A percentile compares a stretch with the other conserved stretches of the same genome.
These are phyloP conservation scores for Ennomos quercinarius DNA, from an alignment of 2,888 invertebrate species.

Conservation along the genomic window DNA sequence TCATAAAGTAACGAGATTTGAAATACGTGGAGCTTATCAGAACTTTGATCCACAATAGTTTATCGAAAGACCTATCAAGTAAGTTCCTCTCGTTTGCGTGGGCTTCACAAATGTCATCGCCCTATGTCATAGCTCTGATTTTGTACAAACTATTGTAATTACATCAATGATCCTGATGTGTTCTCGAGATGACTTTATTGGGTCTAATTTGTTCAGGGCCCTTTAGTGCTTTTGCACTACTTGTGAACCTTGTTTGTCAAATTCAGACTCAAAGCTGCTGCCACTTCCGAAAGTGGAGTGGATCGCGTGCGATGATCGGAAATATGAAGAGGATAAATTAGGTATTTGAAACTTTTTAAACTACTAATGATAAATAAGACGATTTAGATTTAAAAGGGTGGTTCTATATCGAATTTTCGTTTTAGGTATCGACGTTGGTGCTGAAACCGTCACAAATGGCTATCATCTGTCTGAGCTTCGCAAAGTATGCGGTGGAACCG, in stretches of 20 bases:
- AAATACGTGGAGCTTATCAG: not conserved
- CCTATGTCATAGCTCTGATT: slow-evolving; percentile 6
- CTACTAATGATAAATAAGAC: slow-evolving; percentile 13
- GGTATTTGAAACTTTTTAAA: slow-evolving; percentile 25
- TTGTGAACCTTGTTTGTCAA: slow-evolving; percentile 31
- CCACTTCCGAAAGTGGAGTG: slow-evolving; percentile 29
- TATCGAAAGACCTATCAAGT: no score
- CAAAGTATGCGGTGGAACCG: slow-evolving; percentile 96
- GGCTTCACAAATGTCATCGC: slow-evolving; percentile 15
- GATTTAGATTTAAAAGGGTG: slow-evolving; percentile 3
- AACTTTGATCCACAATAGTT: no score
- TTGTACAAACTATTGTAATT: not conserved
- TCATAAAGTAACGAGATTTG: not conserved
- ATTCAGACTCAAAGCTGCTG: slow-evolving; percentile 30
- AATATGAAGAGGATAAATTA: slow-evolving; percentile 21
- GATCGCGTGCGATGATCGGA: slow-evolving; percentile 19
- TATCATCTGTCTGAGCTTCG: slow-evolving; percentile 96
- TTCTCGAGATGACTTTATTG: slow-evolving; percentile 19
- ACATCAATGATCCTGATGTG: slow-evolving; percentile 5
- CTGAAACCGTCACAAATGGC: slow-evolving; percentile 97
- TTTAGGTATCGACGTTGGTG: slow-evolving; percentile 96
- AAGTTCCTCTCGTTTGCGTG: slow-evolving; percentile 1
- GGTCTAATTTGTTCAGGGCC: slow-evolving; percentile 12
- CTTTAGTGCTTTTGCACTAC: slow-evolving; percentile 25
- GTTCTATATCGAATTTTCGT: not conserved